A percentile compares a stretch with the other conserved stretches of the same genome.
These are phyloP conservation scores for Callionymus lyra DNA, from an alignment of 2,113 vertebrate genomes.

Conservation along the genomic window DNA sequence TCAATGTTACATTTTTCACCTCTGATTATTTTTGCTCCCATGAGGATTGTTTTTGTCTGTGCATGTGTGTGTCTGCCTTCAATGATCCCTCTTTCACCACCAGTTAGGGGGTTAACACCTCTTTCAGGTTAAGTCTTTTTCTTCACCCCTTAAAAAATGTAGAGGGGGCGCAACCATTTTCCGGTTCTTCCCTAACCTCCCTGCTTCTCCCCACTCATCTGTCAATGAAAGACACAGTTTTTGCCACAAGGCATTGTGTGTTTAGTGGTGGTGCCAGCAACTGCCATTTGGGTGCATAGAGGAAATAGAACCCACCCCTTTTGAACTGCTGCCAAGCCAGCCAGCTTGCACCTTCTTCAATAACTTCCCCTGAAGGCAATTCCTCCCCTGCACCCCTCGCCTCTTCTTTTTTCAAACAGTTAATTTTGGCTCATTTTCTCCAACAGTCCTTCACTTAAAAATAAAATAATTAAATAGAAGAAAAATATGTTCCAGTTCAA, in stretches of 20 bases:
- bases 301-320: slow-evolving; percentile 63
- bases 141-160: slow-evolving; percentile 17
- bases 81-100: slow-evolving; percentile 32
- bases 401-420: slow-evolving; percentile 24
- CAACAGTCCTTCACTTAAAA: slow-evolving; percentile 23
- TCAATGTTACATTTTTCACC: too few species aligned
- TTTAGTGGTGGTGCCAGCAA: slow-evolving; percentile 70
- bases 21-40: too few species aligned
- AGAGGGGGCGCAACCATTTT: slow-evolving; percentile 1
- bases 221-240: slow-evolving; percentile 62
- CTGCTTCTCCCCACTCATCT: slow-evolving; percentile 48
- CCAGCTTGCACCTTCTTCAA: slow-evolving; percentile 66
- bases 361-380: slow-evolving; percentile 66
- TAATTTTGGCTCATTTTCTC: too few species aligned
- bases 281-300: slow-evolving; percentile 66
- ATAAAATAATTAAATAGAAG: too few species aligned
- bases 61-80: slow-evolving; percentile 6
- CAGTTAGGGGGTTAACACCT: slow-evolving; percentile 49
- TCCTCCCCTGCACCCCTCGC: slow-evolving; percentile 42
- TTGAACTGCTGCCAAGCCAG: slow-evolving; percentile 70
- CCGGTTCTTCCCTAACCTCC: slow-evolving; percentile 37
- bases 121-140: slow-evolving; percentile 53
- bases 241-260: slow-evolving; percentile 72
- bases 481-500: too few species aligned
- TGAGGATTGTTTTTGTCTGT: too few species aligned